These are phyloP conservation scores for Thymelicus lineola DNA, from an alignment of 2,888 invertebrate genomes.

Conservation along the genomic window DNA sequence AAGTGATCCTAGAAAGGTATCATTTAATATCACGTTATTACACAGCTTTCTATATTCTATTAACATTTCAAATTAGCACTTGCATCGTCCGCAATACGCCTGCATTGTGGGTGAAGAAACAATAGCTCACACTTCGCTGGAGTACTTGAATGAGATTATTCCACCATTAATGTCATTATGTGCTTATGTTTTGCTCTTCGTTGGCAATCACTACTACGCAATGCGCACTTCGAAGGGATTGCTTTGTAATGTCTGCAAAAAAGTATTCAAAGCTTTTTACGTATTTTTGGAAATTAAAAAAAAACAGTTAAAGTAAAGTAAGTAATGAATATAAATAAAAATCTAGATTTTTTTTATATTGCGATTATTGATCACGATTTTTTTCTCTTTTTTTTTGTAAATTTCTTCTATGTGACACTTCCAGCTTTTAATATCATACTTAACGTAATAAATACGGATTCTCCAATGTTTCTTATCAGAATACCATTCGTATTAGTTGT, in stretches of 20 bases:
- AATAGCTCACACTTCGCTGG: slow-evolving; percentile 26
- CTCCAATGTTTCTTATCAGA: too few species aligned
- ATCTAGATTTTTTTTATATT: too few species aligned
- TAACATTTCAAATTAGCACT: slow-evolving; percentile 34
- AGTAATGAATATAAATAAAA: too few species aligned
- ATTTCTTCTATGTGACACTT: too few species aligned
- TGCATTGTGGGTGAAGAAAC: slow-evolving; percentile 33
- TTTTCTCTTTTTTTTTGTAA: too few species aligned
- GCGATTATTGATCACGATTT: too few species aligned
- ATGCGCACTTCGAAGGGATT: neutral
- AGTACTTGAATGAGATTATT: slow-evolving; percentile 22
- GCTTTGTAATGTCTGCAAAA: slow-evolving; percentile 2
- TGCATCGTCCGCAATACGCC: slow-evolving; percentile 26
- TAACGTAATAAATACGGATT: too few species aligned
- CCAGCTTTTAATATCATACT: too few species aligned
- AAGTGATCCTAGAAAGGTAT: too few species aligned
- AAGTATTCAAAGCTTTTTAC: neutral
- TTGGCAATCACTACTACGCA: slow-evolving; percentile 4
- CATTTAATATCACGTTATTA: slow-evolving; percentile 6
- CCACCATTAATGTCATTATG: slow-evolving; percentile 32
- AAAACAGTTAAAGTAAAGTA: too few species aligned
- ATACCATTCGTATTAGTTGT: too few species aligned
- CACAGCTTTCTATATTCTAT: slow-evolving; percentile 26
- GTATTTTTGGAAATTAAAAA: too few species aligned
- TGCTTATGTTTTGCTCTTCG: slow-evolving; percentile 29